phyloP scores from a whole-genome alignment of 1,140 invertebrate genomes.

The Tribolium madens region DNA sequence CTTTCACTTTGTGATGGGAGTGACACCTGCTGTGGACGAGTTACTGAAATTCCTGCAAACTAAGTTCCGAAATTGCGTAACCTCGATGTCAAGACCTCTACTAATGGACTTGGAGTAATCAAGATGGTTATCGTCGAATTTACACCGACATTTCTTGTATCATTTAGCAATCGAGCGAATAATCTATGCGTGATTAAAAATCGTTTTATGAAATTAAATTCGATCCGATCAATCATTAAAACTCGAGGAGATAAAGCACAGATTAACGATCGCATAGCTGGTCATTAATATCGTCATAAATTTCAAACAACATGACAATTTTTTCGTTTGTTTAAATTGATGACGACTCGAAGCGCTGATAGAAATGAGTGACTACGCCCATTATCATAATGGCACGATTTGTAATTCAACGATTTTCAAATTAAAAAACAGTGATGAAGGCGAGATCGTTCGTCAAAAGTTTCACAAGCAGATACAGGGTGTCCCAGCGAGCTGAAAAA shows the following conservation, averaged over 20 bases:
- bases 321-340: conserved; percentile 11
- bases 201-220: conserved; percentile 28
- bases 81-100: background rate
- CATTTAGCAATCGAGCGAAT: conserved; percentile 26
- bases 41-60: background rate
- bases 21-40: background rate
- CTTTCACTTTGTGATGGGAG: no score
- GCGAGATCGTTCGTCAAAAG: background rate
- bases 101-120: background rate
- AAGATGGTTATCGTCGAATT: conserved; percentile 21
- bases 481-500: no score
- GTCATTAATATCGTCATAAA: conserved; percentile 29
- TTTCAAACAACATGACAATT: conserved; percentile 35
- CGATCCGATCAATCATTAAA: conserved; percentile 31
- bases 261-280: conserved; percentile 11
- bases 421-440: background rate
- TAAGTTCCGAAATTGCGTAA: background rate
- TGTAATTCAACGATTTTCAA: background rate
- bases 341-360: conserved; percentile 10
- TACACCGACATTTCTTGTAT: conserved; percentile 24
- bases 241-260: conserved; percentile 2
- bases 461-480: no score
- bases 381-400: background rate
- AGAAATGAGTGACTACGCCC: background rate
- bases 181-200: conserved; percentile 13